Conservation (phyloP, 2,797 vertebrate species). For the Hyperoplus lanceolatus region DNA sequence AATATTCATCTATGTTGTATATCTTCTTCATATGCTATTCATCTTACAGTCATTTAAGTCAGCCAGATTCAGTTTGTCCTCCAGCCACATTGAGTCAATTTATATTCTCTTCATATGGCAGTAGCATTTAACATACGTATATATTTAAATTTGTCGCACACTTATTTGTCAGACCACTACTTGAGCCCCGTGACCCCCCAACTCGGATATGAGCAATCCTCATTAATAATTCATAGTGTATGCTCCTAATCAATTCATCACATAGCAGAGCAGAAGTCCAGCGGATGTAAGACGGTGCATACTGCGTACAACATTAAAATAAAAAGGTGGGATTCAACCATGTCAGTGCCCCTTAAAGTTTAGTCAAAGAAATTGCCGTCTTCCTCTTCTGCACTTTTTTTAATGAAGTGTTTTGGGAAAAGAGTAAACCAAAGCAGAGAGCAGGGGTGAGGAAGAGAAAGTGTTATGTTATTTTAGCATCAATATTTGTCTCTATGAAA, state of each 20-base stretch:
- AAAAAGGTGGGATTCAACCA: constrained; percentile 41
- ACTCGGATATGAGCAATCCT: constrained; percentile 45
- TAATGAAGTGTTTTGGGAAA: constrained; percentile 72
- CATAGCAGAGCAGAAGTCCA: constrained; percentile 35
- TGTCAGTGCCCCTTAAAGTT: constrained; percentile 33
- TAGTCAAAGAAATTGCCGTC: constrained; percentile 26
- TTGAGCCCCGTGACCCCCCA: constrained; percentile 43
- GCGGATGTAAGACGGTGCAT: constrained; percentile 48
- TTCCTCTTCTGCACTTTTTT: constrained; percentile 58
- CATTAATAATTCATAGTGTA: constrained; percentile 69
- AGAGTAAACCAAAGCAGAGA: constrained; percentile 44
- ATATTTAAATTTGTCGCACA: constrained; percentile 47
- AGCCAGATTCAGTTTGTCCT: constrained; percentile 7
- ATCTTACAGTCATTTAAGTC: constrained; percentile 22
- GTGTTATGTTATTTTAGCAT: constrained; percentile 44
- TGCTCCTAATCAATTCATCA: constrained; percentile 65
- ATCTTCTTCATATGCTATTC: neutral
- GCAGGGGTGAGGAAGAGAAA: constrained; percentile 31
- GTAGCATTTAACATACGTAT: constrained; percentile 24
- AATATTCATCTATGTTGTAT: constrained; percentile 22
- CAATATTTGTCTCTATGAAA: constrained; percentile 57
- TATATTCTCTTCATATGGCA: constrained; percentile 10
- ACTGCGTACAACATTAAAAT: constrained; percentile 46
- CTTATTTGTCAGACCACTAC: constrained; percentile 50
- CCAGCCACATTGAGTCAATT: constrained; percentile 7